phyloP scores from a whole-genome alignment of 2,113 vertebrate genomes.

The Elachura formosa region DNA sequence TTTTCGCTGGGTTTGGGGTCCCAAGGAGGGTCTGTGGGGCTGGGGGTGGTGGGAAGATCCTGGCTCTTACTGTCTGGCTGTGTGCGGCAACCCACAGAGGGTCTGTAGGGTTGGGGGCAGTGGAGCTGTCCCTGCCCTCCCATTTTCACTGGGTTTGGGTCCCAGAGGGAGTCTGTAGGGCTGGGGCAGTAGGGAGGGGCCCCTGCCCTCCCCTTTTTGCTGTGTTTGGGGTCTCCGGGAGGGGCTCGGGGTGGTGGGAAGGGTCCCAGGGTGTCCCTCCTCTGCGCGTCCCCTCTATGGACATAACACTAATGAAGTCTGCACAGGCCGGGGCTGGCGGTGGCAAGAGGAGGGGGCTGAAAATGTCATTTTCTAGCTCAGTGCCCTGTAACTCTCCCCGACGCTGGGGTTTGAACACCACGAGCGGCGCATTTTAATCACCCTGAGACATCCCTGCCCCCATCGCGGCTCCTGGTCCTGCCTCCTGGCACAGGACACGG shows the following conservation, averaged over 20 bases:
- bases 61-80: background rate
- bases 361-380: constrained; percentile 84
- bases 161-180: too few relatives aligned
- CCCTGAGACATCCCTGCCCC: background rate
- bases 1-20: too few relatives aligned
- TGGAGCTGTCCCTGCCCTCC: too few relatives aligned
- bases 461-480: accelerated
- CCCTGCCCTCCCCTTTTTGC: too few relatives aligned
- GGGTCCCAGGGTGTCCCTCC: too few relatives aligned
- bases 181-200: too few relatives aligned
- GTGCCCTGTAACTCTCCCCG: constrained; percentile 72
- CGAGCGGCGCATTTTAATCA: constrained; percentile 73
- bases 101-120: too few relatives aligned
- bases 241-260: too few relatives aligned
- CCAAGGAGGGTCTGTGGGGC: background rate
- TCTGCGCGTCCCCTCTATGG: accelerated
- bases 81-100: background rate
- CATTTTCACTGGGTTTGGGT: too few relatives aligned
- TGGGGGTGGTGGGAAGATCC: too few relatives aligned
- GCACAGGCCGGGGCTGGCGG: constrained; percentile 66
- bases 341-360: constrained; percentile 59
- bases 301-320: constrained; percentile 39
- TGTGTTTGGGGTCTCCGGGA: too few relatives aligned
- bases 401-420: constrained; percentile 54
- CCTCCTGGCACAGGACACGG: background rate